Conservation (phyloP, 2,113 vertebrate genomes). For the Sinocyclocheilus rhinocerous region DNA sequence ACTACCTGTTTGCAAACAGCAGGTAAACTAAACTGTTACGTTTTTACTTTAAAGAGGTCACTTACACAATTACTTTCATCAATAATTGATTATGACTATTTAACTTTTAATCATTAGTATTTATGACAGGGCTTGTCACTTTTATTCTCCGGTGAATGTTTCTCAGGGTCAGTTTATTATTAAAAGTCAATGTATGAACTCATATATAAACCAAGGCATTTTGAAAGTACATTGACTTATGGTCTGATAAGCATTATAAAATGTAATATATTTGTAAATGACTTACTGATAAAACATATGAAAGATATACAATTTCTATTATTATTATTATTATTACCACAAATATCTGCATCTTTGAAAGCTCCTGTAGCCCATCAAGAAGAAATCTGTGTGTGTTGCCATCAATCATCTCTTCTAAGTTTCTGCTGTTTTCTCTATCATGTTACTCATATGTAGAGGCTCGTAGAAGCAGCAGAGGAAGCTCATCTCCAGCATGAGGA, state of each 20-base stretch:
- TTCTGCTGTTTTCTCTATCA: neutral
- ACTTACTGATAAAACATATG: neutral
- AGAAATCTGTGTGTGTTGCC: conserved; percentile 31
- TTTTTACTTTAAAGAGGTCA: too few relatives aligned
- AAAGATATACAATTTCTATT: neutral
- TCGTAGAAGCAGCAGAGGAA: conserved; percentile 94
- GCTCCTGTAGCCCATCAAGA: neutral
- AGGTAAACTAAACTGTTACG: neutral
- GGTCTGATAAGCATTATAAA: neutral
- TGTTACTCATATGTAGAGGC: conserved; percentile 72
- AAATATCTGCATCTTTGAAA: neutral
- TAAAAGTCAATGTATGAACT: neutral
- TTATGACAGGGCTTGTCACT: neutral
- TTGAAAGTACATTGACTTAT: neutral
- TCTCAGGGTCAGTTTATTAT: neutral
- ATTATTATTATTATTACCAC: neutral
- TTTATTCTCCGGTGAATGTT: neutral
- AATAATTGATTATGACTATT: neutral
- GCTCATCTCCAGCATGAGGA: conserved; percentile 95
- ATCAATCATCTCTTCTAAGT: conserved; percentile 3
- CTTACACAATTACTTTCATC: neutral
- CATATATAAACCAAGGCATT: neutral
- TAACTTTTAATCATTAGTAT: neutral
- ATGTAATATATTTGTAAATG: neutral
- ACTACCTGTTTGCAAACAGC: neutral